Conservation (phyloP, 1,140 invertebrate genomes). For the Drosophila yakuba region DNA sequence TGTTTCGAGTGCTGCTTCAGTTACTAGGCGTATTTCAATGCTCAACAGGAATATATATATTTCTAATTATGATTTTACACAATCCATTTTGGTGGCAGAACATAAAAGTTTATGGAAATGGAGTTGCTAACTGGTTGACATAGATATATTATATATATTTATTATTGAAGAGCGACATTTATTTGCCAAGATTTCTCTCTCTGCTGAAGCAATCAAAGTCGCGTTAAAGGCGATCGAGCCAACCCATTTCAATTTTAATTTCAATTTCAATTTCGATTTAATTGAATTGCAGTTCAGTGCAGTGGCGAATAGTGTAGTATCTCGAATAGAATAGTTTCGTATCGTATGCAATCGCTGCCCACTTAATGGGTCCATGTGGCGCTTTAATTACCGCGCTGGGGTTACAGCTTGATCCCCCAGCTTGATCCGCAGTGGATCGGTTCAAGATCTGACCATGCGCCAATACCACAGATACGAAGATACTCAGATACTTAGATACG, state of each 20-base stretch:
- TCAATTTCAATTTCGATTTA: neutral
- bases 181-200: neutral
- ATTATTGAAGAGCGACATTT: no score
- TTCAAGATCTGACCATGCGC: constrained; percentile 35
- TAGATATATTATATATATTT: no score
- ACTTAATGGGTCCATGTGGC: constrained; percentile 26
- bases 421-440: constrained; percentile 20
- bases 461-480: constrained; percentile 17
- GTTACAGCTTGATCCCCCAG: constrained; percentile 24
- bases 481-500: neutral
- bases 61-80: no score
- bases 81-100: no score
- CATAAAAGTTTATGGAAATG: no score
- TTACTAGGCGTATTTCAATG: no score
- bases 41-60: no score
- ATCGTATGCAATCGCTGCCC: constrained; percentile 9
- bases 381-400: constrained; percentile 36
- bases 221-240: constrained; percentile 6
- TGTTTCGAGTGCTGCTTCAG: neutral
- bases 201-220: neutral
- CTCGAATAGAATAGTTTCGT: neutral
- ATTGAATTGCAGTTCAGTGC: constrained; percentile 10
- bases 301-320: neutral
- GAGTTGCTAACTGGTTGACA: no score
- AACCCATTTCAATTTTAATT: neutral